A percentile compares a stretch with the other conserved stretches of the same genome.
Evolutionary conservation across 2,888 invertebrate species (phyloP).

Genomic region (Nezara viridula): DNA sequence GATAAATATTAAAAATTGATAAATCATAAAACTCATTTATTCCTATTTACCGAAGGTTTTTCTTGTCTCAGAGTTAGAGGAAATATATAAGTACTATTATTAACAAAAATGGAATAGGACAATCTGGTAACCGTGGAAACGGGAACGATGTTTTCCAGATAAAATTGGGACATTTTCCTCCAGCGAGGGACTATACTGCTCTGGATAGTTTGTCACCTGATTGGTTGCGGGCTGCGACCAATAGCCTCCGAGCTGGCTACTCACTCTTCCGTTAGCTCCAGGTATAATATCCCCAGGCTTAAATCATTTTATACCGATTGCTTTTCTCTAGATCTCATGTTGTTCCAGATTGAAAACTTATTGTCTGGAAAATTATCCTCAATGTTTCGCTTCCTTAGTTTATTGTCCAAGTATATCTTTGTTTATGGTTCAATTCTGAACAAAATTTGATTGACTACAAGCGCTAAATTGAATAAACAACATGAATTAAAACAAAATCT

Average conservation of each 20-base stretch:
- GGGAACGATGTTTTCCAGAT: neutral
- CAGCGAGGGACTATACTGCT: neutral
- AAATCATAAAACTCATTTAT: no score
- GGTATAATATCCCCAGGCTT: neutral
- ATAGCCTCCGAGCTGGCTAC: neutral
- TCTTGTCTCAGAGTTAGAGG: no score
- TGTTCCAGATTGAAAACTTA: slow-evolving; percentile 5
- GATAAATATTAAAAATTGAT: no score
- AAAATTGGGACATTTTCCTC: neutral
- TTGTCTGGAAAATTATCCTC: neutral
- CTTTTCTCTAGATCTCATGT: neutral
- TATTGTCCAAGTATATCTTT: neutral
- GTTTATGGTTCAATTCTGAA: neutral
- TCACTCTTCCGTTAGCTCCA: neutral
- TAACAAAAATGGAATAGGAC: neutral
- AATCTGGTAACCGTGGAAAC: neutral
- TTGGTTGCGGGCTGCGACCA: neutral
- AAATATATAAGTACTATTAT: neutral
- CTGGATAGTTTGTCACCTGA: neutral
- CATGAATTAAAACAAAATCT: no score
- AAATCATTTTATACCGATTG: neutral
- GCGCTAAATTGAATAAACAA: no score
- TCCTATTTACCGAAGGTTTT: no score
- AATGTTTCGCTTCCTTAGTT: neutral
- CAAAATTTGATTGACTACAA: no score